These are phyloP conservation scores for Elachura formosa DNA, from an alignment of 2,113 vertebrate genomes.

Conservation along the genomic window DNA sequence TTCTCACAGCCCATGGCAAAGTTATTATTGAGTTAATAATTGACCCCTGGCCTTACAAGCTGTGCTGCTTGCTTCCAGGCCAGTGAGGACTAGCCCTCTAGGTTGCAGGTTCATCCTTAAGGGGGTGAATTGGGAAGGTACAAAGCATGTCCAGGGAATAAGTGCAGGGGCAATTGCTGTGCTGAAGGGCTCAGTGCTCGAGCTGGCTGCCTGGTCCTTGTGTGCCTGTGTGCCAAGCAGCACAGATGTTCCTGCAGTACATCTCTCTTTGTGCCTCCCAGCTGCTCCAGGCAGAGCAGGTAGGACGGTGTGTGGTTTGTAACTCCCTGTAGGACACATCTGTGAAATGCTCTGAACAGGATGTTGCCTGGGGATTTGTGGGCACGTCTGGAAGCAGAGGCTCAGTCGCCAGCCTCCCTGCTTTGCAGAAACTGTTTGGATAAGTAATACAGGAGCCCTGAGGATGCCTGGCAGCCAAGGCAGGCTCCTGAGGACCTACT, in stretches of 20 bases:
- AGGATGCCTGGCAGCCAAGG: background rate
- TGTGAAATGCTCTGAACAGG: background rate
- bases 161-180: accelerated
- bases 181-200: background rate
- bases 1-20: background rate
- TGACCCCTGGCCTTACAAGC: background rate
- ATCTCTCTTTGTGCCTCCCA: background rate
- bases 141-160: background rate
- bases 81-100: accelerated
- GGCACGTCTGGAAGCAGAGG: background rate
- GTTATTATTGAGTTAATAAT: background rate
- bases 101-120: background rate
- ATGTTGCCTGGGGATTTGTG: background rate
- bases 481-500: background rate
- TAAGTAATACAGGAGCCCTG: background rate
- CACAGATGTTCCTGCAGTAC: background rate
- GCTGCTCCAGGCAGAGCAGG: background rate
- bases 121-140: background rate
- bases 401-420: background rate
- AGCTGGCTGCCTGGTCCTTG: background rate
- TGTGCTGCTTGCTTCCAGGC: background rate
- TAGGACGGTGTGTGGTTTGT: background rate
- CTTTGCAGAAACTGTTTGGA: background rate
- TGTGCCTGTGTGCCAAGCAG: background rate
- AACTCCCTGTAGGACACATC: background rate